Base-by-base conservation (phyloP, 1,140 invertebrate genomes). In the Heliconius hermathena region DNA sequence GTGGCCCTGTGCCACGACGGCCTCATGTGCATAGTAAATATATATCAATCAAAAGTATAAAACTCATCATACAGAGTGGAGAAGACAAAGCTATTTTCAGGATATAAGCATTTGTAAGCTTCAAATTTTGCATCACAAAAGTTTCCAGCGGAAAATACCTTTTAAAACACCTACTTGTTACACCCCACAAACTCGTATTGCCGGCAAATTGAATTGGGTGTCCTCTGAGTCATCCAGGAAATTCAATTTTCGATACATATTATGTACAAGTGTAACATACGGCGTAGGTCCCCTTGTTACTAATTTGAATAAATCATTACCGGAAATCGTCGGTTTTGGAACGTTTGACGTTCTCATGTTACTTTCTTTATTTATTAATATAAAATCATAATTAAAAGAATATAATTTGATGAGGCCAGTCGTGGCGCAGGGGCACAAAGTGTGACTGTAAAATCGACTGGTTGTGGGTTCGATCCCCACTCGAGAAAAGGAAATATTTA, bases 81-180 rank as follows among this genome's bases (percentile, higher is more conserved):
- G 8, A 60, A 60, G 57, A 60, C 2, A 60, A 26, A 60, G 8
- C 22, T 60, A 26, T 60, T 60, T 26, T 26, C 20, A 60, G 41
- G 9, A 66, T 66, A 66, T 66, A 66, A 66, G 9, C 60, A 66
- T 66, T 66, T 66, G 26, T 16, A 66, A 66, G 26, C 60, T 26
- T 29, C 26, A 66, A 66, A 66, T 66, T 66, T 4, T 66, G 26
- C 22, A 60, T 60, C 22, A 66, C 60, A 66, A 66, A 66, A 66
- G 22, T 66, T 66, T n/a, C 60, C 26, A 66, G 26, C 13, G 60
- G 60, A 66, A 66, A 29, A 29, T 66, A 66, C 60, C 60, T 66
- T 66, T 66, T 66, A 66, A 66, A 66, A 66, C 41, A 46, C 41
- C 41, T 66, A 66, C 60, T 66, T 66, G 60, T 66, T 66, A 66